Evolutionary conservation across 2,797 vertebrate genomes (phyloP), one percentile per base, ranked within the genome.

Genomic region (Lutjanus campechanus): DNA sequence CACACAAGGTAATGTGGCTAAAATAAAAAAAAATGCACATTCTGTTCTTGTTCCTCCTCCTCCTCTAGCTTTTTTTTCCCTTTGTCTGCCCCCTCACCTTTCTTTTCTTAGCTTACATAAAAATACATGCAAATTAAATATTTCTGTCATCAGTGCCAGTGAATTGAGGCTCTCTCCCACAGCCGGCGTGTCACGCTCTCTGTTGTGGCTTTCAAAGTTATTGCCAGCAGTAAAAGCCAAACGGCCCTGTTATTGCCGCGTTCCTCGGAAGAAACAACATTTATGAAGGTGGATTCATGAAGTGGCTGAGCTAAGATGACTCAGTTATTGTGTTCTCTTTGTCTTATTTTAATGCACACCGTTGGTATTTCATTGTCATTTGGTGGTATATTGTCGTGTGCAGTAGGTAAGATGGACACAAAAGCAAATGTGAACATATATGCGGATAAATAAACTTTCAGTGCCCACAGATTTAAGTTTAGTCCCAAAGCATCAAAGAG

Each of bases 81-180:
- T n/a, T 65, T 47, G 10, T 50, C 75, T 77, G 78, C 81, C 69
- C 67, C 79, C 53, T 72, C 79, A 86, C 86, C 75, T 82, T 72
- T 67, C 12, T 74, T 84, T 87, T 82, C 84, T 88, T 77, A 76
- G 69, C 73, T 71, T 22, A 7, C 19, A 73, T 76, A 81, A 59
- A 86, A 86, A 85, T 69, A 70, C 46, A 87, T 85, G 76, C 69
- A 90, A 84, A 91, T 77, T 44, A 16, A 69, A 75, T 76, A 81
- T 78, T 73, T 69, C 63, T 76, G 79, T 78, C 19, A 62, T 5
- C 2, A 41, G 50, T 56, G 44, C 55, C 69, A 43, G 49, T 74
- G 74, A 62, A 54, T 36, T 69, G 16, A 61, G 67, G 64, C 64
- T 49, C 62, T 69, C 71, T 77, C 51, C 63, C 54, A 58, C 62